Conservation (phyloP, 2,113 vertebrate genomes). For the Pelusios castaneus region DNA sequence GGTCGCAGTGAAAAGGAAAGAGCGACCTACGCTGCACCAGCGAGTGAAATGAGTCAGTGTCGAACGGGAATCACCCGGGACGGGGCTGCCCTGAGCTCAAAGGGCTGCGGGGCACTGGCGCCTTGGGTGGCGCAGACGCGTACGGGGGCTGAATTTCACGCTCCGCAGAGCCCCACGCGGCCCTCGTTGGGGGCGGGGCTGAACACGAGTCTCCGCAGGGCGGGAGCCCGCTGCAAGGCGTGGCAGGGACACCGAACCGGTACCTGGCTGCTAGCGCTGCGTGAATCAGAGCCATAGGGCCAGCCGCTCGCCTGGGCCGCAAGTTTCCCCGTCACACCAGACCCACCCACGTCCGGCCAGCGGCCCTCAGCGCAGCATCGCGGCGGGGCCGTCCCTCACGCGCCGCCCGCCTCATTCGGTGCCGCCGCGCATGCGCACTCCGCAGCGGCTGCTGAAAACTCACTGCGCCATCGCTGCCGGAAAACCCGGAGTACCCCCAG, state of each 20-base stretch:
- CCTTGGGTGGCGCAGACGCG: no score
- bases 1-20: not conserved
- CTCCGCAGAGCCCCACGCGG: no score
- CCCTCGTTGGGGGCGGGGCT: no score
- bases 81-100: not conserved
- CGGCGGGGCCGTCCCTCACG: no score
- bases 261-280: no score
- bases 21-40: not conserved
- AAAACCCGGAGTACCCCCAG: not conserved
- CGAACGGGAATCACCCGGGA: not conserved
- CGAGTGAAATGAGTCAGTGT: not conserved
- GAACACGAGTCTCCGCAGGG: not conserved
- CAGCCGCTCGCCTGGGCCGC: not conserved
- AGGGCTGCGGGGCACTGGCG: no score
- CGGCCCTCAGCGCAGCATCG: no score
- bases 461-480: conserved; percentile 68
- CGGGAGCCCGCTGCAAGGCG: not conserved
- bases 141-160: no score
- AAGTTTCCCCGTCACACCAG: not conserved
- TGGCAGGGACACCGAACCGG: not conserved
- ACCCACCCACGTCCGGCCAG: conserved; percentile 12
- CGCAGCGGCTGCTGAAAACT: not conserved
- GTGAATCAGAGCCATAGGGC: no score
- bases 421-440: conserved; percentile 52
- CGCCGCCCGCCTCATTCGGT: no score